These are phyloP conservation scores for Anser brachyrhynchus DNA, from an alignment of 2,113 vertebrate genomes.

Conservation along the genomic window DNA sequence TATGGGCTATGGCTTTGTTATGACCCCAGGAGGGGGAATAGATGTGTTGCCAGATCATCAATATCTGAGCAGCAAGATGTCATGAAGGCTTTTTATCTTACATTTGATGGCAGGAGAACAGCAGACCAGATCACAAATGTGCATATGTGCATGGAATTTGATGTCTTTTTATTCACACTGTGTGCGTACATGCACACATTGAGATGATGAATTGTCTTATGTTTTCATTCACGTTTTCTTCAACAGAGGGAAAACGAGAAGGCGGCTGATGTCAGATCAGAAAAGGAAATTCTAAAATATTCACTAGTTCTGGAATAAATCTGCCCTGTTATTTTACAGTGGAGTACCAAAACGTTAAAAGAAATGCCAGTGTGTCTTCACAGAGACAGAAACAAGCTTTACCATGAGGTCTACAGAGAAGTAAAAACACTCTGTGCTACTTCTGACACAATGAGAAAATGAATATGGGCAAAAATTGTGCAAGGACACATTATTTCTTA, in stretches of 20 bases:
- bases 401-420: background rate
- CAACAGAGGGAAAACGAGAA: background rate
- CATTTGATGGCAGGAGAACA: background rate
- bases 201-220: background rate
- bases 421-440: background rate
- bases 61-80: background rate
- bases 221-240: background rate
- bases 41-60: background rate
- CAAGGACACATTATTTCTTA: background rate
- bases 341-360: background rate
- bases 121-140: background rate
- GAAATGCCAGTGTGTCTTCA: background rate
- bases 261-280: background rate
- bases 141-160: background rate
- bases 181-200: fast-evolving
- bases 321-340: background rate
- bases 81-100: background rate
- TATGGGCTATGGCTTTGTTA: background rate
- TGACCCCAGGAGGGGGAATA: background rate
- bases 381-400: fast-evolving
- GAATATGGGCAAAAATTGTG: background rate
- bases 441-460: background rate
- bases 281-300: background rate
- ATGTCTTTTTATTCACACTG: background rate
- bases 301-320: background rate